Base-by-base conservation (phyloP, 2,888 invertebrate species). In the Uloborus plumipes region DNA sequence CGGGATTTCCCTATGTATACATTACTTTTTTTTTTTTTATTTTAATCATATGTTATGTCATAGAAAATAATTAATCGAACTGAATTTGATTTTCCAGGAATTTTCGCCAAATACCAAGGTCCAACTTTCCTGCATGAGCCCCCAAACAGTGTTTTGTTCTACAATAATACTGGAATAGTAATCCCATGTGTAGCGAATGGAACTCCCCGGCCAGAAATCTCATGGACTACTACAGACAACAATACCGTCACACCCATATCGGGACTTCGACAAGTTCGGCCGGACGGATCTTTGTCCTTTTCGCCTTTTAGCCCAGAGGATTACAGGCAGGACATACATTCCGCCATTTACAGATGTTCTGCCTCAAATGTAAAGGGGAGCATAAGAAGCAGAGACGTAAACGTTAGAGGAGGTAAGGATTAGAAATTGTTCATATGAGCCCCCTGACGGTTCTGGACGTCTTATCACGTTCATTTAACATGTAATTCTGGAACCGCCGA, bases 241-340 rank as follows among this genome's bases (percentile, higher is more conserved):
- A 31, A 49, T 2, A 67, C 70, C 0, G 77, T 58, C 7, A 31
- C 76, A n/a, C 55, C 72, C 16, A 71, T 85, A 31, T 22, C 85
- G 0, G 84, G 81, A 13, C 51, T 85, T n/a, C 80, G 85, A 14
- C 81, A 78, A 15, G 59, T 78, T 11, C 64, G 84, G 15, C 82
- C 77, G 11, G 85, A 97, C 89, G 97, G 97, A 88, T 96, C 97
- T 88, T 91, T 98, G 87, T 94, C 95, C 69, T 97, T 98, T 89
- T 96, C 96, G 83, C 96, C 97, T 49, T 98, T 98, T 92, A 93
- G 96, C 82, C 96, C 96, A 70, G 95, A 95, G 89, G 95, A 95
- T 89, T 97, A 97, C 88, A 92, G 95, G 64, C 96, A 97, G 89
- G 95, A 96, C 89, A 95, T 97, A 59, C 97, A 98, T 89, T 96